Base-by-base conservation (phyloP, 2,797 vertebrate genomes). In the Oreochromis grahami region DNA sequence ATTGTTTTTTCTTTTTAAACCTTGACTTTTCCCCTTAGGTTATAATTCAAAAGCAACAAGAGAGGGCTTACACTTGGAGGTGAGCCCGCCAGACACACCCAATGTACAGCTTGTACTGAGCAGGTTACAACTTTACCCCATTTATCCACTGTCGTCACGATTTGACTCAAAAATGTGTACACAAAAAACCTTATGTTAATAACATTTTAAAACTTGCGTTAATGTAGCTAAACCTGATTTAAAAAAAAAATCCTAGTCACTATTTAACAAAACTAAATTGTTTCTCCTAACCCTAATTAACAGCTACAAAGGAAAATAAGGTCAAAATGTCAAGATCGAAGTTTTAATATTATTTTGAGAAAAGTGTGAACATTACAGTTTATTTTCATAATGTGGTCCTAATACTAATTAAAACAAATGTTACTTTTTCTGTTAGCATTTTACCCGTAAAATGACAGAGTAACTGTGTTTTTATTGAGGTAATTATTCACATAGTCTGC, bases 71-170 rank as follows among this genome's bases (percentile, higher is more conserved):
- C 68, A 48, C 24, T 48, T 74, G 68, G 68, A 74, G 68, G 4
- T 12, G 38, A 78, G 79, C 74, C 8, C 24, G 0, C 17, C 77
- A 60, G 87, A 56, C 89, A 81, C 87, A 56, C 89, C 89, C 70
- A 34, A 1, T 5, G 58, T 7, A 50, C 85, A 85, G 3, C 15
- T 5, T 81, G 89, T 86, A 11, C 89, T 6, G 24, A 86, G 76
- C 88, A 84, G 51, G 82, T 79, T 63, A 1, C 55, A 80, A 56
- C 89, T 41, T 55, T 70, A 15, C 60, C 77, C 78, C 45, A 29
- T 70, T 65, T 11, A 15, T 3, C 32, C 1, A 6, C 29, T 7
- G 53, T 29, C 21, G 14, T 58, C 45, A 81, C 15, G 2, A 5
- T 8, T 13, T 2, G 26, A 72, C 68, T 72, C 24, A 1, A 88